Evolutionary conservation across 2,888 invertebrate genomes (phyloP), one percentile per base, ranked within the genome.

Genomic region (Tachina grossa): DNA sequence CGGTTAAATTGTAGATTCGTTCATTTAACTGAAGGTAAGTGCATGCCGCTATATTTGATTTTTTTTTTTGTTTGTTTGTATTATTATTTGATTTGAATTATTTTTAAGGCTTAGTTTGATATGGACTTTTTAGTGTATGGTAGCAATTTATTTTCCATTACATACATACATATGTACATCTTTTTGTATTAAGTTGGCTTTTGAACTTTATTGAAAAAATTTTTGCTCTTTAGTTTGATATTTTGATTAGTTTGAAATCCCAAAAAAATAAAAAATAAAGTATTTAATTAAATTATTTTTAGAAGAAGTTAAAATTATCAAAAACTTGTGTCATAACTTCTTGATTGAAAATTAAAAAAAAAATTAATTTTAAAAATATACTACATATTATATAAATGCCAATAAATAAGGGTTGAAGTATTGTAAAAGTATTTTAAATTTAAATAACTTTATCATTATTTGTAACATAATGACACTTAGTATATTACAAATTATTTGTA

Each of bases 1-100:
- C 96, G 98, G 95, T 96, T 96, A 94, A 97, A 97, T 95, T 98
- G 98, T 97, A 97, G 97, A 96, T 98, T 97, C 95, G 97, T 98
- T 95, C 98, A 98, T 96, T 96, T 98, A 94, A 96, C 97, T 95
- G 97, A 98, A 96, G 98, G 98, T 98, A 94, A 94, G 95, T 93
- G 90, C 91, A 91, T 91, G 91, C 90, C 88, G 88, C 89, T 90
- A 88, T 72, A 53, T 71, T 83, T 69, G 53, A 31, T 57, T 53
- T 81, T 78, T 74, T 86, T 59, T 68, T 31, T n/a, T n/a, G n/a
- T n/a, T n/a, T n/a, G n/a, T n/a, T n/a, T n/a, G n/a, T n/a, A 2
- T 53, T 57, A 22, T 45, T 71, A 31, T 22, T 43, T 55, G 1
- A 45, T 69, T 53, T 11, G 0, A 14, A 14, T 45, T 65, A 55